A percentile compares a stretch with the other conserved stretches of the same genome.
These are phyloP conservation scores for Polyommatus icarus DNA, from an alignment of 2,888 invertebrate genomes.

Conservation along the genomic window DNA sequence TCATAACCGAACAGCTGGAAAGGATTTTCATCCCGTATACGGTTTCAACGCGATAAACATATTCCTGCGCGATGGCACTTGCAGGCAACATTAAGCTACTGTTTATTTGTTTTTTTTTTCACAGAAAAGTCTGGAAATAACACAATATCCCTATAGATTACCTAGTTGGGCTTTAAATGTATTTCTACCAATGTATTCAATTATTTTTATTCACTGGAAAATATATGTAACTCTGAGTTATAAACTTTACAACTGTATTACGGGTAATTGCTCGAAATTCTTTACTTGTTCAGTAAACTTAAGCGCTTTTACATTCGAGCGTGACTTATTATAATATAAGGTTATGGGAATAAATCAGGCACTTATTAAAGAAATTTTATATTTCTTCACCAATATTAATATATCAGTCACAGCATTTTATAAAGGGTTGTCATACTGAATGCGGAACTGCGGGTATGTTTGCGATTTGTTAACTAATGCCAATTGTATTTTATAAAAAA, in stretches of 20 bases:
- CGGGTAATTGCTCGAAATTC: neutral
- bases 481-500: too few species aligned
- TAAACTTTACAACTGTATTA: neutral
- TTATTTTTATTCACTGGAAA: neutral
- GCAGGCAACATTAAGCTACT: too few species aligned
- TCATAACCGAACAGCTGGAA: too few species aligned
- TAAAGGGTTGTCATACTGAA: slow-evolving; percentile 25
- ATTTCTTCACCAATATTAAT: slow-evolving; percentile 45
- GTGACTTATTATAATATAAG: slow-evolving; percentile 58
- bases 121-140: too few species aligned
- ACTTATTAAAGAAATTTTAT: slow-evolving; percentile 46
- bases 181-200: neutral
- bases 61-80: too few species aligned
- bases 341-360: slow-evolving; percentile 50
- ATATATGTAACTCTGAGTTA: neutral
- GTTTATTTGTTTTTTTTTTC: too few species aligned
- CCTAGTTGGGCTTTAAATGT: too few species aligned
- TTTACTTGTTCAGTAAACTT: slow-evolving; percentile 9
- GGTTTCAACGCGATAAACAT: too few species aligned
- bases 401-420: slow-evolving; percentile 44
- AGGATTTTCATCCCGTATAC: too few species aligned
- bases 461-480: neutral
- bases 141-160: too few species aligned
- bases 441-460: neutral
- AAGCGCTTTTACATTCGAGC: slow-evolving; percentile 48